Evolutionary conservation across 1,140 invertebrate species (phyloP), one percentile per base, ranked within the genome.

Genomic region (Lasaia peninsularis): DNA sequence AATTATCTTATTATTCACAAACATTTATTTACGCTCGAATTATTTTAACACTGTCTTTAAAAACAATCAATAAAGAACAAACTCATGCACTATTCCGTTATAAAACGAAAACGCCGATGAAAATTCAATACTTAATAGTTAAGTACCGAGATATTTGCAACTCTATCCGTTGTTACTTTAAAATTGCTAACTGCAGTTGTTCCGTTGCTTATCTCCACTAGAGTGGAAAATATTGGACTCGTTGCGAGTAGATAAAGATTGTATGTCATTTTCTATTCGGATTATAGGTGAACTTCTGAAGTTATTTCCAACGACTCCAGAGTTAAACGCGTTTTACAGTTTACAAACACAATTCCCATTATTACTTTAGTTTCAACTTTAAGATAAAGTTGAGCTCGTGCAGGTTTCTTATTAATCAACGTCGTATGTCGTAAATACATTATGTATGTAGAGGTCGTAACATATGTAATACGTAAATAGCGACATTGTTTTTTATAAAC

Each of bases 181-280:
- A 69, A 72, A 73, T 67, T 73, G 62, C 63, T 65, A 69, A 69
- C 62, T 63, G 55, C 49, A 65, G 58, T 71, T 62, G 55, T 62
- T 56, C 56, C 54, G 64, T 68, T 66, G 62, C 67, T 68, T 70
- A 61, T 65, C 58, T 56, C 60, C 52, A 51, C 56, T 57, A 62
- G 52, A 52, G 55, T 32, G 64, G 57, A 62, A 66, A 66, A 60
- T 66, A 62, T 66, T 61, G 48, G 53, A 58, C 54, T 58, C 33
- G 60, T 33, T 61, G 48, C 55, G 34, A 56, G 53, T 16, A 48
- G 53, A 56, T 56, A 56, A 56, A 56, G 53, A 56, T 56, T 56
- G 53, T 56, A 48, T 56, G 53, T 56, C 53, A 56, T 56, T 56
- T 56, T 44, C 21, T 37, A 28, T 24, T 11, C 35, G 35, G 53